Base-by-base conservation (phyloP, 2,113 vertebrate species). In the Ovibos moschatus region DNA sequence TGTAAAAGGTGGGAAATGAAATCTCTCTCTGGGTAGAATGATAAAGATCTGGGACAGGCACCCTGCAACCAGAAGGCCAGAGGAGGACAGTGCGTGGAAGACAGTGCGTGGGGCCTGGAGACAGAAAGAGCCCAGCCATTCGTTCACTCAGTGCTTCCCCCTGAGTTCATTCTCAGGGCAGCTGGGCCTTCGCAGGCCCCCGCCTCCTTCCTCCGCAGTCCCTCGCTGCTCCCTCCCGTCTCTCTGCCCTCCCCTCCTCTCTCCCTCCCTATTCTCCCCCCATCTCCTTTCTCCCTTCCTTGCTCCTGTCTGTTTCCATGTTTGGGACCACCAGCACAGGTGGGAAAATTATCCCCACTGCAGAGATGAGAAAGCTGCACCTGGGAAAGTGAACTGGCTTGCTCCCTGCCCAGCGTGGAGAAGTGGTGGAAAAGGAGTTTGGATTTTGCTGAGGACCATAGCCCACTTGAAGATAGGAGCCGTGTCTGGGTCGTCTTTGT, bases 1-100 rank as follows among this genome's bases (percentile, higher is more conserved):
- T 98, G 94, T 98, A 95, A 98, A 98, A 92, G 91, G 57, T 93
- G 87, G 85, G 94, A 98, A 97, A 98, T 97, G 97, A 97, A 98
- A 98, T 98, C 96, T 98, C 89, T 96, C 92, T 98, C 96, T 97
- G 97, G 97, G 96, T 96, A 81, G 96, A 95, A 97, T 97, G 98
- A 98, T 98, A 97, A 98, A 96, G 96, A 97, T 6, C 7, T 76
- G 82, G 33, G 83, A 95, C 95, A 97, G 98, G 93, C 94, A 74
- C 74, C 78, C 57, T 64, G 89, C 43, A 23, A 40, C 81, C 40
- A 1, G 15, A 36, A 88, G 97, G 89, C 88, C 58, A 7, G 25
- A 60, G 58, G 60, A 86, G 60, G 45, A 3, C 28, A 43, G 60
- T 50, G 25, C 1, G 36, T 60, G 53, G 36, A 43, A 5, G 36